These are phyloP conservation scores for Thomomys bottae DNA, from an alignment of 2,113 vertebrate species.

Conservation along the genomic window DNA sequence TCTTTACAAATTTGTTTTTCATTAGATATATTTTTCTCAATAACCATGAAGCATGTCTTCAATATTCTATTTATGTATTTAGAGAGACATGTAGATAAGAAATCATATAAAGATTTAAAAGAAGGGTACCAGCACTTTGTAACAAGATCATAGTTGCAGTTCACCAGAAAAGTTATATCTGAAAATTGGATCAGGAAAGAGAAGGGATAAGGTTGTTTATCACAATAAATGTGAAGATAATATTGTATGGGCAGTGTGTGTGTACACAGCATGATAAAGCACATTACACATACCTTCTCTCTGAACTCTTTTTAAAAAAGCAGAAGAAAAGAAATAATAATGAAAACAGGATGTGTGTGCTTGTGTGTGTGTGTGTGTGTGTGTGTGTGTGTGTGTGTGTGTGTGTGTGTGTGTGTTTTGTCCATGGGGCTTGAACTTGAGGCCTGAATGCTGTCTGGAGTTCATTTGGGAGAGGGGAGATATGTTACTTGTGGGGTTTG, in stretches of 20 bases:
- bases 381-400: too few relatives aligned
- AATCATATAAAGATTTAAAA: slow-evolving; percentile 1
- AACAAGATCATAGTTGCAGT: background rate
- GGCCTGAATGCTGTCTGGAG: too few relatives aligned
- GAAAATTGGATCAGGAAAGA: background rate
- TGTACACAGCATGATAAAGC: background rate
- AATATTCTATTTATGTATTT: background rate
- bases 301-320: background rate
- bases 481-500: too few relatives aligned
- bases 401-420: too few relatives aligned
- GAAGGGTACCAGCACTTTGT: background rate
- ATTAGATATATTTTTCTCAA: background rate
- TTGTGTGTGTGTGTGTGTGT: too few relatives aligned
- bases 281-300: background rate
- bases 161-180: background rate
- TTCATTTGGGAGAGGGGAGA: too few relatives aligned
- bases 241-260: background rate
- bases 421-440: too few relatives aligned
- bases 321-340: background rate
- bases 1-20: background rate
- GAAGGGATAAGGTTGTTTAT: background rate
- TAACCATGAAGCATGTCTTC: background rate
- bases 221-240: background rate
- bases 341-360: background rate
- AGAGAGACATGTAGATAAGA: background rate